A percentile compares a stretch with the other conserved stretches of the same genome.
Evolutionary conservation across 2,113 vertebrate genomes (phyloP).

Genomic region (Anarhynchus alexandrinus): DNA sequence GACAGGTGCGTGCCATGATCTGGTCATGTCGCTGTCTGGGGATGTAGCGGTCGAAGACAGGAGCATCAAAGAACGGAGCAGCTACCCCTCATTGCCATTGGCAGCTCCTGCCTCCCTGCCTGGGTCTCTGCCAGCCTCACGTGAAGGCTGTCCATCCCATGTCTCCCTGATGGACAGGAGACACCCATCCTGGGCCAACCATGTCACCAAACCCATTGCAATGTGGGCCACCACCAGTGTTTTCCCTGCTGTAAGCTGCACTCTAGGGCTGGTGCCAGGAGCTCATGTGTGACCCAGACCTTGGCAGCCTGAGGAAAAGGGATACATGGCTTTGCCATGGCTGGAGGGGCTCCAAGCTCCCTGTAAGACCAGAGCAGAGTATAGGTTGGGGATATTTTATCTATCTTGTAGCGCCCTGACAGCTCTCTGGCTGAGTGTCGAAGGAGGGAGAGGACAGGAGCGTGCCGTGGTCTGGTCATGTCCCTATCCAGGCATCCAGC

Average conservation of each 20-base stretch:
- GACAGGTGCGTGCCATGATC: accelerated
- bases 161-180: not conserved
- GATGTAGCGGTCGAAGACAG: not conserved
- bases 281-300: not conserved
- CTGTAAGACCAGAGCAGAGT: not conserved
- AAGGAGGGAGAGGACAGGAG: not conserved
- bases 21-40: accelerated
- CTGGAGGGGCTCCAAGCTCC: not conserved
- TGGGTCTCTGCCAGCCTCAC: not conserved
- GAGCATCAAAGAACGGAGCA: not conserved
- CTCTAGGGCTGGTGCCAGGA: not conserved
- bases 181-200: not conserved
- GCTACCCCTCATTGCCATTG: too few relatives aligned
- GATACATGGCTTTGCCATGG: not conserved
- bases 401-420: not conserved
- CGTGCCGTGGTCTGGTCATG: not conserved
- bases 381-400: not conserved
- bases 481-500: accelerated
- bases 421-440: not conserved
- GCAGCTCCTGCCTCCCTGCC: not conserved
- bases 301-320: not conserved
- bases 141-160: not conserved
- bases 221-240: not conserved
- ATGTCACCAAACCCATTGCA: not conserved
- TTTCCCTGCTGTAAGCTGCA: not conserved